These are phyloP conservation scores for Alauda arvensis DNA, from an alignment of 2,797 vertebrate species.

Conservation along the genomic window DNA sequence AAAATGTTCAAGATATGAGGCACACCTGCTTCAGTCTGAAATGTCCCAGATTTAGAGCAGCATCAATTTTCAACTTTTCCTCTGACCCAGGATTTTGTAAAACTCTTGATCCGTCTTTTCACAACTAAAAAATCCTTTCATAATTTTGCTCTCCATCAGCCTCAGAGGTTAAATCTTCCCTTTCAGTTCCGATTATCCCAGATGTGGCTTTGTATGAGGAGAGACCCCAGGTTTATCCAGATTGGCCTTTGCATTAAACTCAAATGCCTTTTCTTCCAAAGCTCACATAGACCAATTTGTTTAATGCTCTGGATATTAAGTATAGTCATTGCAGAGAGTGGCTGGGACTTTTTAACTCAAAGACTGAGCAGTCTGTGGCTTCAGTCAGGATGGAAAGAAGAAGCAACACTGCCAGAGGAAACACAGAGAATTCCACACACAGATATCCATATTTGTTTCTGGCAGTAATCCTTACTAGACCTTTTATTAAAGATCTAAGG, in stretches of 20 bases:
- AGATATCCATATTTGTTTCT: neutral
- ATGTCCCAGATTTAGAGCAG: constrained; percentile 21
- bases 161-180: constrained; percentile 48
- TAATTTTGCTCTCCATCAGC: constrained; percentile 22
- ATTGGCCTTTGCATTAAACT: constrained; percentile 18
- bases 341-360: neutral
- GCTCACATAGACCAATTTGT: neutral
- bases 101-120: constrained; percentile 41
- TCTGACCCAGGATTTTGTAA: constrained; percentile 26
- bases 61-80: constrained; percentile 30
- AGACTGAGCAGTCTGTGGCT: neutral
- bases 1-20: neutral
- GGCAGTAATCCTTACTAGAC: neutral
- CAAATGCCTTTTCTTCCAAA: constrained; percentile 15
- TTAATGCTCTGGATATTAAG: constrained; percentile 21
- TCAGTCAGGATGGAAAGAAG: neutral
- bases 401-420: neutral
- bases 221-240: neutral
- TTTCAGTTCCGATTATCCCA: constrained; percentile 50
- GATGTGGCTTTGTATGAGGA: constrained; percentile 21
- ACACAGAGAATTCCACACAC: neutral
- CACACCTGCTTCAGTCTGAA: constrained; percentile 19
- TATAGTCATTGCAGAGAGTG: neutral
- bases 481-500: neutral
- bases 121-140: constrained; percentile 51